Conservation (phyloP, 2,797 vertebrate species). For the Enoplosus armatus region DNA sequence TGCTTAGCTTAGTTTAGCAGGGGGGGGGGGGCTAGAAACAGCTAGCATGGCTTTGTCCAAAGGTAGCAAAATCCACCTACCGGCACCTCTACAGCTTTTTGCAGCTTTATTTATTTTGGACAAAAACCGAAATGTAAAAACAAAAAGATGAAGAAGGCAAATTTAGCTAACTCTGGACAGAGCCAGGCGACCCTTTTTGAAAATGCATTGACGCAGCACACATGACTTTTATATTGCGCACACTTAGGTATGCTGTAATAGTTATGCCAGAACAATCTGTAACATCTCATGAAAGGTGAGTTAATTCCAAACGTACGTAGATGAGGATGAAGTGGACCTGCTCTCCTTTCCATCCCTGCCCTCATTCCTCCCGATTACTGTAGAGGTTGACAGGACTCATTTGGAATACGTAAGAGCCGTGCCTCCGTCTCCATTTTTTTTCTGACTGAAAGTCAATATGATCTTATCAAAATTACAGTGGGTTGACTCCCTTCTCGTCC, state of each 20-base stretch:
- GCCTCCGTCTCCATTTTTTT: conserved; percentile 35
- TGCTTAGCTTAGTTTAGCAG: neutral
- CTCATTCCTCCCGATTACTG: neutral
- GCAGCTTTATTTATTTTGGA: too few relatives aligned
- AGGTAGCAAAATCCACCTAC: neutral
- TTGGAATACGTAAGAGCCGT: conserved; percentile 22
- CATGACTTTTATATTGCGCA: neutral
- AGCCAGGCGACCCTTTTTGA: neutral
- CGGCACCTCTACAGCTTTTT: neutral
- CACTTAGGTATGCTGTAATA: neutral
- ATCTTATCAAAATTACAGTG: conserved; percentile 38
- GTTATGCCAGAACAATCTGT: neutral
- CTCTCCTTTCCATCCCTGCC: neutral
- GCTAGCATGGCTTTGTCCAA: neutral
- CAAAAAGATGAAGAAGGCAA: neutral
- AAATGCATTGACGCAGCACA: neutral
- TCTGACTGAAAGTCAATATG: conserved; percentile 56
- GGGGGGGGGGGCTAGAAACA: too few relatives aligned
- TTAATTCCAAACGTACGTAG: neutral
- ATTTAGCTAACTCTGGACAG: neutral
- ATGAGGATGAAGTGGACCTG: neutral
- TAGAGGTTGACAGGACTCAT: conserved; percentile 19
- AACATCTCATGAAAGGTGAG: neutral
- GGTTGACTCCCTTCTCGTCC: conserved; percentile 19
- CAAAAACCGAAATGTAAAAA: neutral